These are phyloP conservation scores for Pristionchus exspectatus DNA, from an alignment of 2,888 invertebrate species.

Conservation along the genomic window DNA sequence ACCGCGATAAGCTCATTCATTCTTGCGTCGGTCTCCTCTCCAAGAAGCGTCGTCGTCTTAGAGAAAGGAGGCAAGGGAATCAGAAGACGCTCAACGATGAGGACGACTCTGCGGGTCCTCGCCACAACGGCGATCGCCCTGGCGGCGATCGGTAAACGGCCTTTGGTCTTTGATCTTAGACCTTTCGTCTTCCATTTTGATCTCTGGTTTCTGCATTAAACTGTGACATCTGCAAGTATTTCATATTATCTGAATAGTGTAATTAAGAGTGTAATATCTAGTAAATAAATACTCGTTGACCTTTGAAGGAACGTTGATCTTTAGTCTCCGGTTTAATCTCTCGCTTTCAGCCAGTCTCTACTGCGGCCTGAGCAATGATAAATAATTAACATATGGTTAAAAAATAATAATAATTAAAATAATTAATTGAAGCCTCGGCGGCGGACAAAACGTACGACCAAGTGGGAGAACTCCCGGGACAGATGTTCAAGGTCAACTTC, in stretches of 20 bases:
- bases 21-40: neutral
- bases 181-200: neutral
- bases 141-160: neutral
- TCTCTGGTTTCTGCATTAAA: neutral
- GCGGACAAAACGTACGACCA: constrained; percentile 48
- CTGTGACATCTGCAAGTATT: neutral
- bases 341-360: neutral
- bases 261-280: neutral
- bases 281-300: neutral
- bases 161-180: constrained; percentile 5
- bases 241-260: neutral
- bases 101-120: neutral
- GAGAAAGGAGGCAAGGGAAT: constrained; percentile 2
- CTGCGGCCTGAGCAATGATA: neutral
- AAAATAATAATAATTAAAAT: neutral
- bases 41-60: neutral
- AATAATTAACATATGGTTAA: neutral
- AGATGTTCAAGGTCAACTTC: constrained; percentile 64
- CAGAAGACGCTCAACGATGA: constrained; percentile 23
- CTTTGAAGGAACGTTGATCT: neutral
- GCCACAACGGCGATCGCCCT: constrained; percentile 23
- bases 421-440: neutral
- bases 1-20: constrained; percentile 39
- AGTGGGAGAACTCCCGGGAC: constrained; percentile 64
- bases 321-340: neutral